phyloP scores from a whole-genome alignment of 2,888 invertebrate genomes.

The Venusia cambrica region DNA sequence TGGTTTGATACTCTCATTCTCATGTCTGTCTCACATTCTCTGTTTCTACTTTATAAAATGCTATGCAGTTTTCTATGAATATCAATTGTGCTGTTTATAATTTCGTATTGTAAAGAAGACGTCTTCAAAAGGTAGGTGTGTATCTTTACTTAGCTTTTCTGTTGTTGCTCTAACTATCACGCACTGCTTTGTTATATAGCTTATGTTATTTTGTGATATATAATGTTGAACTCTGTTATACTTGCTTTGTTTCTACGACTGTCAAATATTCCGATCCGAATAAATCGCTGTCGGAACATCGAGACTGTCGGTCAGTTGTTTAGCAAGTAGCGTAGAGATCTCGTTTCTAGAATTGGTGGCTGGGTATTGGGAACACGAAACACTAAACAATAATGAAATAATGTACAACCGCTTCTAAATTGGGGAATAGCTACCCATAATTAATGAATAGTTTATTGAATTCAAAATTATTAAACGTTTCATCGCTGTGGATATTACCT shows the following conservation, averaged over 20 bases:
- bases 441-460: not conserved
- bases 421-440: slow-evolving; percentile 13
- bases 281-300: not conserved
- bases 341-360: slow-evolving; percentile 9
- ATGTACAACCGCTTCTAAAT: no score
- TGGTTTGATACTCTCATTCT: slow-evolving; percentile 72
- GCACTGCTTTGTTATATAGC: no score
- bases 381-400: slow-evolving; percentile 14
- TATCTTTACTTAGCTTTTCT: slow-evolving; percentile 44
- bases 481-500: slow-evolving; percentile 13
- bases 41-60: slow-evolving; percentile 29
- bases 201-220: slow-evolving; percentile 16
- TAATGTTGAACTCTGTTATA: no score
- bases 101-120: slow-evolving; percentile 44
- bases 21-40: slow-evolving; percentile 47
- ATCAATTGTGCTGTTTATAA: slow-evolving; percentile 35
- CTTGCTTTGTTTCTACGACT: no score
- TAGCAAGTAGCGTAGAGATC: slow-evolving; percentile 2
- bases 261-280: no score
- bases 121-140: slow-evolving; percentile 68
- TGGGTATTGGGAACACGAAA: slow-evolving; percentile 16
- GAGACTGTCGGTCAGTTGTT: not conserved
- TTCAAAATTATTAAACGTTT: slow-evolving; percentile 7
- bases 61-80: slow-evolving; percentile 27
- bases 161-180: slow-evolving; percentile 41